Percentiles rank a stretch among this genome's conserved stretches.
phyloP scores from a whole-genome alignment of 2,888 invertebrate genomes.

The Drosophila mimica region DNA sequence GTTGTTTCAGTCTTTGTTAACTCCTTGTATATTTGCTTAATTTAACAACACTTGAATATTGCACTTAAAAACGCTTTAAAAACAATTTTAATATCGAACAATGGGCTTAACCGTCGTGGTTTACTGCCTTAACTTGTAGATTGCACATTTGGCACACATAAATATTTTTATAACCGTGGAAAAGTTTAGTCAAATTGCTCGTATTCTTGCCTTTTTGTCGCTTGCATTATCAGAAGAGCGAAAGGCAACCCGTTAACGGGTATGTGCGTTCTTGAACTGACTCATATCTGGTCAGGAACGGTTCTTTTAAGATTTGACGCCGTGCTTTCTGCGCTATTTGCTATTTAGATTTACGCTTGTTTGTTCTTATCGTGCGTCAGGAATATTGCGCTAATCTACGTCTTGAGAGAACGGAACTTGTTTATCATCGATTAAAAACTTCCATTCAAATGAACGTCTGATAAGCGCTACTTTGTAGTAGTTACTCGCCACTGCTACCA shows the following conservation, averaged over 20 bases:
- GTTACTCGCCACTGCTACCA: not conserved
- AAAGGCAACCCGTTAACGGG: not conserved
- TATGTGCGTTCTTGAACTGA: constrained; percentile 26
- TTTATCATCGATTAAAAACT: constrained; percentile 40
- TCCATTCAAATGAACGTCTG: constrained; percentile 1
- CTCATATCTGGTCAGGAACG: constrained; percentile 7
- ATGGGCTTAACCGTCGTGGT: not conserved
- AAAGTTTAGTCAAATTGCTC: not conserved
- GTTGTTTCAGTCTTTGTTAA: not conserved
- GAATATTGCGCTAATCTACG: constrained; percentile 26
- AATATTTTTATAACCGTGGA: too few relatives aligned
- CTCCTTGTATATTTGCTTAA: not conserved
- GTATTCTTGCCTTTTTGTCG: constrained; percentile 48
- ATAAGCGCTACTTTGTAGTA: not conserved
- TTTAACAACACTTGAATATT: not conserved
- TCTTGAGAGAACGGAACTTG: constrained; percentile 2
- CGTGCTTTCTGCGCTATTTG: constrained; percentile 29
- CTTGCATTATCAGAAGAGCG: constrained; percentile 34
- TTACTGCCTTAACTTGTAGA: not conserved
- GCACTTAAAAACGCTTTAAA: not conserved
- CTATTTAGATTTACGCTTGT: constrained; percentile 37
- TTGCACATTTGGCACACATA: not conserved
- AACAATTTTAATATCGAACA: not conserved
- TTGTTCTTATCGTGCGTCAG: constrained; percentile 42
- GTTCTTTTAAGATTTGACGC: constrained; percentile 22